Evolutionary conservation across 1,140 invertebrate species (phyloP), one percentile per base, ranked within the genome.

Genomic region (Lineus longissimus): DNA sequence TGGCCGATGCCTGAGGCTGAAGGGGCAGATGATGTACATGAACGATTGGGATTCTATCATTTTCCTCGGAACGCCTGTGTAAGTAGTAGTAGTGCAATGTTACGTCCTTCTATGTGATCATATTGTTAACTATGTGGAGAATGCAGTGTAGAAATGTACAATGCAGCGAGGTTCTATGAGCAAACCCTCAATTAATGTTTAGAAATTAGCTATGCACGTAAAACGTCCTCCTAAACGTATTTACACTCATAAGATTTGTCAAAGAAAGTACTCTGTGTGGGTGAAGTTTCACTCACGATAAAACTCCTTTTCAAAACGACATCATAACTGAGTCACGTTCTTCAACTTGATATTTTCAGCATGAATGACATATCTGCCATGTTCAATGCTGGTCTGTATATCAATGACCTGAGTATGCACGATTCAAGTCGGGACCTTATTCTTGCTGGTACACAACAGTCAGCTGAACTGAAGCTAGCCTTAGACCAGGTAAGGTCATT

Each of bases 11-110:
- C 64, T 82, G 15, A 74, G 71, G n/a, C 58, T 79, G 61, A 83
- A 72, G 91, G 94, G 94, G 71, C 94, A 97, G 86, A 98, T 98
- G 95, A 90, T 97, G 72, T 96, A 94, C 77, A 95, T 98, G 92
- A 91, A 93, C 64, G 94, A 96, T 72, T 98, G 95, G 95, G 88
- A 91, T 66, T 91, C 94, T 88, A 94, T 98, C 82, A 92, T 97
- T 86, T 98, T 95, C 77, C 84, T 98, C 23, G 94, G 92, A 17
- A 97, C 94, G 0, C 95, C 95, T 0, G 91, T 97, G 64, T 86
- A 77, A 79, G 79, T 74, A n/a, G n/a, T n/a, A n/a, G n/a, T n/a
- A n/a, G n/a, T n/a, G n/a, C 43, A n/a, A n/a, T 36, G 4, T 40
- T 59, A n/a, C 33, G 23, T 30, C 19, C 47, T 40, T 19, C 23